Conservation (phyloP, 2,797 vertebrate genomes). For the Poecilia gillii region DNA sequence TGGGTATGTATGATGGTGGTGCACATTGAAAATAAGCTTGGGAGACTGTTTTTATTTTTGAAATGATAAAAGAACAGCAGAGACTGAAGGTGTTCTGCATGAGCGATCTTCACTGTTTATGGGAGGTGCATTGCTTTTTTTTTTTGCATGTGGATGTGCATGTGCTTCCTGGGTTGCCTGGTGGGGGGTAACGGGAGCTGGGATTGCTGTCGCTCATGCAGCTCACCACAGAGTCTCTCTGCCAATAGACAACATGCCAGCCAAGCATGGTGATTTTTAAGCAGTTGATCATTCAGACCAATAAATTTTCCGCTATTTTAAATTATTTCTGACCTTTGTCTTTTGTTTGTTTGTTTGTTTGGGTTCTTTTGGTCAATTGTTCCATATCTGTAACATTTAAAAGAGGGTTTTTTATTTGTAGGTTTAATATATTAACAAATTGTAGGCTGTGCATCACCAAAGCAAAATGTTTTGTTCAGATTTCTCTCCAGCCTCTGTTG, state of each 20-base stretch:
- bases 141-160: slow-evolving; percentile 76
- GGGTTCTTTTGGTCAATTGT: background rate
- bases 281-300: slow-evolving; percentile 8
- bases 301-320: slow-evolving; percentile 8
- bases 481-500: background rate
- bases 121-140: slow-evolving; percentile 17
- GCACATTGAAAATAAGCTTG: slow-evolving; percentile 49
- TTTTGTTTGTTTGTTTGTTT: background rate
- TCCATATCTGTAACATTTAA: slow-evolving; percentile 19
- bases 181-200: background rate
- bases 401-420: background rate
- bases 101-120: slow-evolving; percentile 41
- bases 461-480: background rate
- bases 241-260: slow-evolving; percentile 23
- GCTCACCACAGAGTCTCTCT: slow-evolving; percentile 51
- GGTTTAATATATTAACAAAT: slow-evolving; percentile 4
- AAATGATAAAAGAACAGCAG: background rate
- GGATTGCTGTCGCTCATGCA: slow-evolving; percentile 66
- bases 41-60: slow-evolving; percentile 25
- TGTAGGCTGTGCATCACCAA: background rate
- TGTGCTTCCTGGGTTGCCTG: slow-evolving; percentile 64
- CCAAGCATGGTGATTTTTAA: slow-evolving; percentile 36
- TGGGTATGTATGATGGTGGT: slow-evolving; percentile 76
- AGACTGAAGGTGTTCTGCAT: slow-evolving; percentile 61
- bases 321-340: background rate